Conservation (phyloP, 2,113 vertebrate genomes). For the Nestor notabilis region DNA sequence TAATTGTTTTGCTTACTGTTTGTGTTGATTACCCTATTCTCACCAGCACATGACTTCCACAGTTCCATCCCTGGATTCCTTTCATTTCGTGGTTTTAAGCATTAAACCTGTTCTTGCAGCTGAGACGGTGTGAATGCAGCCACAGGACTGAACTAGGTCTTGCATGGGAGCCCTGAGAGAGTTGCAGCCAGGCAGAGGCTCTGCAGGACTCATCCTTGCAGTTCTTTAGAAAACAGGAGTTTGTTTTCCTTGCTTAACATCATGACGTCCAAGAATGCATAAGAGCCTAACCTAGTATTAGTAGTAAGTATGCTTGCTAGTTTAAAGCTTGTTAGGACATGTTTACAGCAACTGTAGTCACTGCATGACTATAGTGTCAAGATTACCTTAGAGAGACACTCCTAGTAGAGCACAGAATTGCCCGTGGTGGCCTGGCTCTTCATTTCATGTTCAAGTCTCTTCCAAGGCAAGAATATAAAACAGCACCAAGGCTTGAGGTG, state of each 20-base stretch:
- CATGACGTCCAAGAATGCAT: background rate
- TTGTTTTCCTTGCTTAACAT: constrained; percentile 11
- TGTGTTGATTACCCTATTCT: constrained; percentile 38
- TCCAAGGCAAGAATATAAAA: background rate
- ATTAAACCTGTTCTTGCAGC: fast-evolving
- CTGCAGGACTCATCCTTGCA: background rate
- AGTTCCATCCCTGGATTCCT: background rate
- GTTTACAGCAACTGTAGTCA: background rate
- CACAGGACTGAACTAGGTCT: fast-evolving
- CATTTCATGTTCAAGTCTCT: background rate
- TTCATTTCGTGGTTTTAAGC: background rate
- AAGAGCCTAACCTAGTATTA: constrained; percentile 25
- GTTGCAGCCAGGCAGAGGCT: background rate
- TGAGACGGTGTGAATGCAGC: fast-evolving
- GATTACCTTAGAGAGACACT: background rate
- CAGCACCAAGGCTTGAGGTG: fast-evolving
- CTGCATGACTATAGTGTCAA: background rate
- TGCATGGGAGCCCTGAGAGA: fast-evolving
- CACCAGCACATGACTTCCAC: background rate
- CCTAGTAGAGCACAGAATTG: background rate
- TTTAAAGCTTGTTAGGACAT: background rate
- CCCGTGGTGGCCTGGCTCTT: background rate
- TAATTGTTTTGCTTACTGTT: constrained; percentile 46
- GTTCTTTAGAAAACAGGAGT: background rate
- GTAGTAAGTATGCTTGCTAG: background rate